Evolutionary conservation across 1,140 invertebrate species (phyloP).

Genomic region (Aricia agestis): DNA sequence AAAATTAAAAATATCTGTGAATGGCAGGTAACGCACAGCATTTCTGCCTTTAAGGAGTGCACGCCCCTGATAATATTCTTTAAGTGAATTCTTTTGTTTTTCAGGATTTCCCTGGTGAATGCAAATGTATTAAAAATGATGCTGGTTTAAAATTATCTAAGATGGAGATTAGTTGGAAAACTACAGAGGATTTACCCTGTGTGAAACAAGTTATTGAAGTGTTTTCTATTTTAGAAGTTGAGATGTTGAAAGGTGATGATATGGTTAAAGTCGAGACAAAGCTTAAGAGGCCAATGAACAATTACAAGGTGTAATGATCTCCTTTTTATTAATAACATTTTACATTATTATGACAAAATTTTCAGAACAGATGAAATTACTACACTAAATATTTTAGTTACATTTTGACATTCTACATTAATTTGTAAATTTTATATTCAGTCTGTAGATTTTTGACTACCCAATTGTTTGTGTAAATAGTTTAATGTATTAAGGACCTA

Average conservation of each 20-base stretch:
- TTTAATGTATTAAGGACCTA: not conserved
- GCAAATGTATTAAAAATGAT: conserved; percentile 54
- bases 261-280: conserved; percentile 64
- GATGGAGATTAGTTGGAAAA: conserved; percentile 60
- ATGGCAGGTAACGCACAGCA: too few species aligned
- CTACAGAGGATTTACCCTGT: conserved; percentile 34
- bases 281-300: conserved; percentile 46
- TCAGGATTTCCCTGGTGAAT: conserved; percentile 65
- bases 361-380: not conserved
- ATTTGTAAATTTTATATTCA: not conserved
- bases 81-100: conserved; percentile 19
- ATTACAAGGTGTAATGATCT: not conserved
- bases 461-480: not conserved
- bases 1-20: too few species aligned
- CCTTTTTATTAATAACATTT: not conserved
- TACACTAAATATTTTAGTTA: not conserved
- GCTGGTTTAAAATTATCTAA: conserved; percentile 53
- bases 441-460: not conserved
- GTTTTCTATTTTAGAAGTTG: conserved; percentile 57
- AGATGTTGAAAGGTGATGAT: conserved; percentile 60
- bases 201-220: conserved; percentile 57
- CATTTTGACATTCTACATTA: too few species aligned
- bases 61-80: not conserved
- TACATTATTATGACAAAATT: not conserved
- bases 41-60: too few species aligned